These are phyloP conservation scores for Merops nubicus DNA, from an alignment of 2,113 vertebrate species.

Conservation along the genomic window DNA sequence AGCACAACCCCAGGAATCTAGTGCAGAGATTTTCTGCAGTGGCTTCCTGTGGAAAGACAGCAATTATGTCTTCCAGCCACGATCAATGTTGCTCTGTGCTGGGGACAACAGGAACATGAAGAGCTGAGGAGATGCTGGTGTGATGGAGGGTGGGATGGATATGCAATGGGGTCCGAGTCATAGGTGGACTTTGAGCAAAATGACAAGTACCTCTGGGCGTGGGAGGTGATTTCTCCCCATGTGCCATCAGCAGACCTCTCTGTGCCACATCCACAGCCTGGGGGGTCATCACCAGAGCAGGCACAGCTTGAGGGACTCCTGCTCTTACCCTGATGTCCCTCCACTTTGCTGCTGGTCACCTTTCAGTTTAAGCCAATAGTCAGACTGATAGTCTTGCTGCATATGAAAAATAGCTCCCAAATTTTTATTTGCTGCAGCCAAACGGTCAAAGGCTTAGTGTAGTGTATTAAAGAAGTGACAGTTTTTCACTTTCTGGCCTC, in stretches of 20 bases:
- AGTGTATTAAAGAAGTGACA: fast-evolving
- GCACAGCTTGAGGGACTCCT: background rate
- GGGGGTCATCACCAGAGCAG: background rate
- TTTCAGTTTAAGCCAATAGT: background rate
- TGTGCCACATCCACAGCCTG: fast-evolving
- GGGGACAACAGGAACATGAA: background rate
- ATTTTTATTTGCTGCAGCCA: background rate
- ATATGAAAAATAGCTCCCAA: background rate
- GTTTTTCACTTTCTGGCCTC: background rate
- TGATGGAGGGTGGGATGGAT: background rate
- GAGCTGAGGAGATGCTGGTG: background rate
- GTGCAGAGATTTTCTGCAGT: background rate
- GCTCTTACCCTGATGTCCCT: background rate
- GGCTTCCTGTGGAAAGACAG: background rate
- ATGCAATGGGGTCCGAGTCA: fast-evolving
- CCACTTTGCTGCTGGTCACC: background rate
- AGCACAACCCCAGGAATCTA: background rate
- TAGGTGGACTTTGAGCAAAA: background rate
- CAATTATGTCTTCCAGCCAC: background rate
- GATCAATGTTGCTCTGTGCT: background rate
- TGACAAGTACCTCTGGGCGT: background rate
- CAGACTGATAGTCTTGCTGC: background rate
- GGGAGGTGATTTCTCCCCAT: background rate
- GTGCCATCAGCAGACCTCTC: background rate
- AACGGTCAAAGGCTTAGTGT: background rate